Base-by-base conservation (phyloP, 2,113 vertebrate genomes). In the Tupaia tana region DNA sequence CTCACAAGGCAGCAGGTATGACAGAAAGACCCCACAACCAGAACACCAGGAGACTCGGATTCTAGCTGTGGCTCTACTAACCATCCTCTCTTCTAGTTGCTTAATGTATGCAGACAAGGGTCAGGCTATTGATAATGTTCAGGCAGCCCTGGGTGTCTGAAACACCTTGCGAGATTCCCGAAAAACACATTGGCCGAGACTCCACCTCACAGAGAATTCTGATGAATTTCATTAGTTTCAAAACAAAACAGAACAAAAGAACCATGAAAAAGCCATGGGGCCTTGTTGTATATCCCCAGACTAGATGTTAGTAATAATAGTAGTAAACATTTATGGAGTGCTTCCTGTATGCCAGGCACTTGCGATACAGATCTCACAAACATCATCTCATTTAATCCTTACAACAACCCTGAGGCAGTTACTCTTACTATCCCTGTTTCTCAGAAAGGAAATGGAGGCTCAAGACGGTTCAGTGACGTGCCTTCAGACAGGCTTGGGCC, bases 321-420 rank as follows among this genome's bases (percentile, higher is more conserved):
- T 12, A 90, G 86, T 79, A 73, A 63, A 74, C 77, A 34, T 25
- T 15, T 59, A 64, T 1, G 25, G 56, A 88, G 93, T 80, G 63
- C 63, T 91, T 90, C n/a, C 3, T 56, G 58, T 7, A n/a, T 56
- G 61, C 73, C 63, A 61, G 92, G 77, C 87, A 96, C 92, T 83
- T 85, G 56, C 87, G 92, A 89, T 71, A 56, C 52, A 66, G n/a
- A 52, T 52, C 66, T 89, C 63, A 91, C 9, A 82, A 61, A 86
- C 27, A 87, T 73, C 43, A 89, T 54, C 86, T 93, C 84, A 93
- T 43, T 95, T 63, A 91, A 75, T 90, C 77, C 90, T 95, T 84
- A 83, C 6, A 86, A 94, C 90, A 95, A 91, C 92, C 67, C 93
- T 91, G 97, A 97, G 97, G 92, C 95, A 97, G 97, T 93, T 91